Base-by-base conservation (phyloP, 2,888 invertebrate genomes). In the Teleogryllus oceanicus region DNA sequence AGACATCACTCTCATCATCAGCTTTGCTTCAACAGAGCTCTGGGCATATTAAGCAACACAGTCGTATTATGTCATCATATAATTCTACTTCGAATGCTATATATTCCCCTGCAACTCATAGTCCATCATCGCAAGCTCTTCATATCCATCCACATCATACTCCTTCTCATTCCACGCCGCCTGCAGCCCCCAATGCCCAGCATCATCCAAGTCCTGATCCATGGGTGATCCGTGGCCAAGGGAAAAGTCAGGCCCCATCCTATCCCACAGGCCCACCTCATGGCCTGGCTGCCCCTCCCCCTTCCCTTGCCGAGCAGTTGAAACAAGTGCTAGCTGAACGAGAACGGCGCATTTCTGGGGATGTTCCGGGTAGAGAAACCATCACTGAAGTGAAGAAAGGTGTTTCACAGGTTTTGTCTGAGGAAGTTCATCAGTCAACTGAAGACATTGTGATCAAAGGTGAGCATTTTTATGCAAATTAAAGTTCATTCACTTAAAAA, bases 271-370 rank as follows among this genome's bases (percentile, higher is more conserved):
- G 51, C 18, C 77, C 80, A n/a, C 78, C 49, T 84, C 80, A 81
- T 78, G 88, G 88, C 80, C 87, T 89, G 20, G 88, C 89, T 83
- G 92, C 92, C 85, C 94, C 94, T 81, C 93, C 94, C 78, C 90
- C 94, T 83, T 94, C 94, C 80, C 90, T 95, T 83, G 94, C 95
- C 24, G 95, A 95, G 88, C 95, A 96, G 87, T 89, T 96, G 84
- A 95, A 95, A 89, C 94, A 94, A 87, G 94, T 95, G 84, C 88
- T 96, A 85, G 94, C 95, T 82, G 95, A 96, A 88, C 90, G 95
- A 84, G 95, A 95, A 88, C 91, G 94, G 86, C 91, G 94, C 82
- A 89, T 92, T 81, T 84, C 84, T 8, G 83, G 84, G 20, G 84
- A 84, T 16, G 84, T 84, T 81, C 62, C 62, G 4, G 8, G 37